Base-by-base conservation (phyloP, 2,797 vertebrate genomes). In the Betta splendens region DNA sequence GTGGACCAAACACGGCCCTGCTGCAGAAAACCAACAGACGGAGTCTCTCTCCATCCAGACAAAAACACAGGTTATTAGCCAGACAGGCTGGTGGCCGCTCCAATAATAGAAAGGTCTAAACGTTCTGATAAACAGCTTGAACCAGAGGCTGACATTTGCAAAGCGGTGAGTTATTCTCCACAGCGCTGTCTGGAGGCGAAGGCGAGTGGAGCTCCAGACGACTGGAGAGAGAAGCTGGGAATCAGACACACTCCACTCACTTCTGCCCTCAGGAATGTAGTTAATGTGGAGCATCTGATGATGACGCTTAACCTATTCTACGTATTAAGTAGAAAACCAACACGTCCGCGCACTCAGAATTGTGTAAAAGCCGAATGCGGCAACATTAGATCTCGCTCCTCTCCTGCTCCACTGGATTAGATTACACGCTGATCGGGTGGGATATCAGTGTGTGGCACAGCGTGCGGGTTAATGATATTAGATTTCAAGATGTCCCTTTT, bases 11-110 rank as follows among this genome's bases (percentile, higher is more conserved):
- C 56, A 29, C 47, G n/a, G 8, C 9, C 29, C 4, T 2, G 4
- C 44, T 6, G 31, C n/a, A 51, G 2, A 59, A 59, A 40, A 11
- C 6, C 63, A 55, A 68, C 52, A 66, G 50, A 55, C 42, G 13
- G 45, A 3, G 18, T 31, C 2, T 74, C 15, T 26, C 29, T 31
- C 23, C 43, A 37, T 53, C 53, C 45, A 62, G 36, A 61, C 47
- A 57, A 33, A 68, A 36, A 64, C 50, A 38, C 40, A 18, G 65
- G 50, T 57, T 77, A 66, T 69, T 33, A 47, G 39, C 5, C 62
- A 52, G 63, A 50, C 55, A 9, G 15, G n/a, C 50, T 51, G 2
- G 46, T 44, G 55, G 55, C 46, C 31, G 16, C 4, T 46, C 53
- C 36, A 64, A 48, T 46, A 55, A 64, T n/a, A 68, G 50, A 36